Conservation (phyloP, 2,113 vertebrate species). For the Cercocebus atys region DNA sequence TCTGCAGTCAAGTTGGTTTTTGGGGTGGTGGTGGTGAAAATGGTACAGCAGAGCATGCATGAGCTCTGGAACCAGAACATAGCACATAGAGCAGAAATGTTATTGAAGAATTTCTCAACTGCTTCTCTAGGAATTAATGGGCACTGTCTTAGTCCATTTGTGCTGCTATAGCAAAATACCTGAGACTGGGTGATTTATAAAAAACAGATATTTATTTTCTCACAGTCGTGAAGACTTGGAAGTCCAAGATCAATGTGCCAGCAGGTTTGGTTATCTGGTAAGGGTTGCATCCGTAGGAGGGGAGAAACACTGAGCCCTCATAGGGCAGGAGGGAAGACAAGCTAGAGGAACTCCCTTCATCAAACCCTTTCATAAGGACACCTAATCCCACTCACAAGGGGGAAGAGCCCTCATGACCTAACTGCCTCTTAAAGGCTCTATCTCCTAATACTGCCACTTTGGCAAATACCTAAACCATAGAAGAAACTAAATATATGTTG, state of each 20-base stretch:
- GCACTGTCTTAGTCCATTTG: not conserved
- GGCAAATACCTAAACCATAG: not conserved
- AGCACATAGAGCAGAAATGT: not conserved
- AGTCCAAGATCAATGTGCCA: not conserved
- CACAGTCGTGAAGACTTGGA: not conserved
- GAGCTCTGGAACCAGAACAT: not conserved
- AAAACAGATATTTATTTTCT: not conserved
- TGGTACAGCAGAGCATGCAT: not conserved
- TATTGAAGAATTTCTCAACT: not conserved
- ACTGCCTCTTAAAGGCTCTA: not conserved
- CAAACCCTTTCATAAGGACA: not conserved
- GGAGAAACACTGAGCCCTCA: not conserved
- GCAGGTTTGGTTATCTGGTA: not conserved
- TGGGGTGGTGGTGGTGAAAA: not conserved
- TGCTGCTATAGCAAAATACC: not conserved
- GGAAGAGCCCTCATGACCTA: not conserved
- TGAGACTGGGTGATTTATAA: not conserved
- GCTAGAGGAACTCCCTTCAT: not conserved
- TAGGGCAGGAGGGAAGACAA: not conserved
- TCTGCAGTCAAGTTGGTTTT: not conserved
- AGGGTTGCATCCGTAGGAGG: not conserved
- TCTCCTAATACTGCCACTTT: not conserved
- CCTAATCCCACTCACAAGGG: not conserved
- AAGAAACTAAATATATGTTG: not conserved
- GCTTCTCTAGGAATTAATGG: not conserved